Conservation (phyloP, 2,888 invertebrate genomes). For the Cataglyphis cursor region DNA sequence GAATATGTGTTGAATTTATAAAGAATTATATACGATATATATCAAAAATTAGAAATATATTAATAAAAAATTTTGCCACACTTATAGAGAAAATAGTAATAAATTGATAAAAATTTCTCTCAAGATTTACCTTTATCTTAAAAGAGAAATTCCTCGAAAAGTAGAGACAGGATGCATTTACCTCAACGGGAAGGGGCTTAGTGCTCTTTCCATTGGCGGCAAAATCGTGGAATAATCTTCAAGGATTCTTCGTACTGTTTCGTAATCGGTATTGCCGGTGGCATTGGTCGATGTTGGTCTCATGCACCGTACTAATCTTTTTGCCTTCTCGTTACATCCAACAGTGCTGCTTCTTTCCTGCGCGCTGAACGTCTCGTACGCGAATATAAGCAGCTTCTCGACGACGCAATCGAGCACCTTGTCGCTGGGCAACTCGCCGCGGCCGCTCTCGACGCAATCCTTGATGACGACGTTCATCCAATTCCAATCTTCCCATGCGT, state of each 20-base stretch:
- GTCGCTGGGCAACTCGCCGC: conserved; percentile 75
- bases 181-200: conserved; percentile 55
- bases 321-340: conserved; percentile 53
- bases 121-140: conserved; percentile 12
- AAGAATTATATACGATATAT: background rate
- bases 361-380: conserved; percentile 56
- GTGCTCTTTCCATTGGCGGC: conserved; percentile 45
- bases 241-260: conserved; percentile 66
- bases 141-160: conserved; percentile 7
- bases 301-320: conserved; percentile 62
- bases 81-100: background rate
- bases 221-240: conserved; percentile 64
- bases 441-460: conserved; percentile 78
- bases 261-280: conserved; percentile 64
- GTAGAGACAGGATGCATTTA: conserved; percentile 62
- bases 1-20: no score
- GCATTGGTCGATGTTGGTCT: conserved; percentile 59
- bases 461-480: conserved; percentile 80
- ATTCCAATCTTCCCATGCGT: conserved; percentile 82
- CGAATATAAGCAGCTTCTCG: conserved; percentile 74
- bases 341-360: background rate
- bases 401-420: conserved; percentile 78
- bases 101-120: conserved; percentile 9
- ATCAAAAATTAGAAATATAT: background rate
- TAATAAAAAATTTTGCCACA: background rate